Evolutionary conservation across 2,797 vertebrate species (phyloP).

Genomic region (Clamator glandarius): DNA sequence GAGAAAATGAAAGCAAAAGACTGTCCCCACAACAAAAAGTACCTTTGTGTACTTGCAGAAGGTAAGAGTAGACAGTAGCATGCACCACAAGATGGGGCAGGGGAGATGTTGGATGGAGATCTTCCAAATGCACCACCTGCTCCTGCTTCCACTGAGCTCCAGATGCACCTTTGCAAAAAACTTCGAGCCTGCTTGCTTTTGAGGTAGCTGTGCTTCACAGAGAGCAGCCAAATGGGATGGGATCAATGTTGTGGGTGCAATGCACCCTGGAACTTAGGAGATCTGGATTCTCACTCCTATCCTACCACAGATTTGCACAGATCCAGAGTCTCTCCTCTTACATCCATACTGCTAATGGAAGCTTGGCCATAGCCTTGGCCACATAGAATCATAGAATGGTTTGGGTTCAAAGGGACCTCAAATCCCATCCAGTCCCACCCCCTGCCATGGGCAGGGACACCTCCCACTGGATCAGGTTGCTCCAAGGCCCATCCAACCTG

Average conservation of each 20-base stretch:
- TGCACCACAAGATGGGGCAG: too few species aligned
- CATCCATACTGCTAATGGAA: neutral
- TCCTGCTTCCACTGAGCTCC: neutral
- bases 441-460: too few species aligned
- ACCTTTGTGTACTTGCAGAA: neutral
- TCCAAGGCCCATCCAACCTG: too few species aligned
- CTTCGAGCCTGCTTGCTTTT: neutral
- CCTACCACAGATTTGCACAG: fast-evolving
- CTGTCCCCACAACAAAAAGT: neutral
- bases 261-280: neutral
- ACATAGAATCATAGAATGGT: too few species aligned
- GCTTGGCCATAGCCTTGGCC: neutral
- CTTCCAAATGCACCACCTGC: neutral
- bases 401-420: too few species aligned
- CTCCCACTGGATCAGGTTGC: too few species aligned
- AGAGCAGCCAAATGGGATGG: neutral
- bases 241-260: fast-evolving
- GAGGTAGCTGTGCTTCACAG: neutral
- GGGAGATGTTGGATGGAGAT: neutral
- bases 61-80: neutral
- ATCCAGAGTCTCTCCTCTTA: neutral
- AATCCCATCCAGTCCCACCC: too few species aligned
- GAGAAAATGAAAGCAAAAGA: neutral
- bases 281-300: too few species aligned
- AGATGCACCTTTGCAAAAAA: neutral